Base-by-base conservation (phyloP, 2,888 invertebrate species). In the Hofmannophila pseudospretella region DNA sequence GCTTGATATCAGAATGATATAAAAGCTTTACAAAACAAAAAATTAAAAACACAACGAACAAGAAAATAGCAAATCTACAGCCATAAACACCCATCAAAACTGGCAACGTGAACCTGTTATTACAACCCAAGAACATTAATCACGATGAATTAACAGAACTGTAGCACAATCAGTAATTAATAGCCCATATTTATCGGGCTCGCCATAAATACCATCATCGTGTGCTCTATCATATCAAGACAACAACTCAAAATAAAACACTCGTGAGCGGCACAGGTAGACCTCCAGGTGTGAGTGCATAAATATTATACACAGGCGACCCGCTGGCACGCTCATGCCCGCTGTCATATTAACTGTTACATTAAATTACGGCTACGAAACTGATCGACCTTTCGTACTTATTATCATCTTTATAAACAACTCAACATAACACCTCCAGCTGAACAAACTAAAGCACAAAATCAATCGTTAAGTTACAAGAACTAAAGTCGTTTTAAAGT, bases 281-380 rank as follows among this genome's bases (percentile, higher is more conserved):
- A 86, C 86, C 86, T 84, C 86, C 85, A 84, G 80, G 86, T 85
- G 86, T 77, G 85, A 84, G 71, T 78, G 75, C 85, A 85, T 86
- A 85, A 84, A 84, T 85, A 82, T 82, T 67, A 73, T 71, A 72
- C 70, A 67, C 69, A 62, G 81, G 62, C 81, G 72, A 82, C 85
- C 85, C 84, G 85, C 85, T 85, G 85, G 81, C 77, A 72, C 58
- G 72, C 80, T 80, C 85, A 80, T 74, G 81, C 78, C 70, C 58
- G 81, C 86, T 86, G 86, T 86, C 86, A 85, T 84, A 86, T 85
- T 85, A 86, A 84, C 85, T 86, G 84, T 84, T 81, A 85, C 85
- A 81, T 86, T 86, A 86, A 86, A 86, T 86, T 86, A 86, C 84
- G 69, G 68, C 75, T 73, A 66, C 73, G 54, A 65, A 81, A 76